phyloP scores from a whole-genome alignment of 2,888 invertebrate species.

The Pyralis farinalis region DNA sequence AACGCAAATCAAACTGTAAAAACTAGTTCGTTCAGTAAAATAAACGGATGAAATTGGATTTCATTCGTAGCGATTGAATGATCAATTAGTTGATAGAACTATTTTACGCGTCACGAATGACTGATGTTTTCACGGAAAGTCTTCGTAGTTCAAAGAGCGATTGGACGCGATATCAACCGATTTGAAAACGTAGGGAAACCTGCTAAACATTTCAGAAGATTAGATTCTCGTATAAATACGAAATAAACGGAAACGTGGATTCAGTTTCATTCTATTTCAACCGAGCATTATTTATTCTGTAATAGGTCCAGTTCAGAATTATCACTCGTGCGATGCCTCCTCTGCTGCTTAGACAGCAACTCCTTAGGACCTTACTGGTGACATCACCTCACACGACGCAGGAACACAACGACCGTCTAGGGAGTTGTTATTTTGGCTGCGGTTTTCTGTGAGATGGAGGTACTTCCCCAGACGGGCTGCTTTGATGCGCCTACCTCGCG shows the following conservation, averaged over 20 bases:
- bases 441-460: too few relatives aligned
- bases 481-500: too few relatives aligned
- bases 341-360: too few relatives aligned
- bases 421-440: too few relatives aligned
- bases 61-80: not conserved
- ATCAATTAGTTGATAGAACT: conserved; percentile 4
- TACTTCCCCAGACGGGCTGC: too few relatives aligned
- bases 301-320: conserved; percentile 2
- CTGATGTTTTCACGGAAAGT: conserved; percentile 7
- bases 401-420: too few relatives aligned
- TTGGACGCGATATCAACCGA: conserved; percentile 2
- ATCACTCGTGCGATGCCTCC: too few relatives aligned
- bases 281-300: not conserved
- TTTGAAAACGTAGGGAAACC: not conserved
- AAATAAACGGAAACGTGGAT: conserved; percentile 1
- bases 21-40: not conserved
- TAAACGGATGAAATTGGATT: conserved; percentile 1
- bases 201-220: conserved; percentile 4
- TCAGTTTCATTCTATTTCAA: not conserved
- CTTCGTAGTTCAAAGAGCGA: conserved; percentile 9
- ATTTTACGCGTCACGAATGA: conserved; percentile 7
- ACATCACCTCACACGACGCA: too few relatives aligned
- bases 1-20: not conserved
- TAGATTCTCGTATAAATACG: conserved; percentile 2
- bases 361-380: too few relatives aligned